A percentile compares a stretch with the other conserved stretches of the same genome.
These are phyloP conservation scores for Takifugu ocellatus DNA, from an alignment of 2,797 vertebrate species.

Conservation along the genomic window DNA sequence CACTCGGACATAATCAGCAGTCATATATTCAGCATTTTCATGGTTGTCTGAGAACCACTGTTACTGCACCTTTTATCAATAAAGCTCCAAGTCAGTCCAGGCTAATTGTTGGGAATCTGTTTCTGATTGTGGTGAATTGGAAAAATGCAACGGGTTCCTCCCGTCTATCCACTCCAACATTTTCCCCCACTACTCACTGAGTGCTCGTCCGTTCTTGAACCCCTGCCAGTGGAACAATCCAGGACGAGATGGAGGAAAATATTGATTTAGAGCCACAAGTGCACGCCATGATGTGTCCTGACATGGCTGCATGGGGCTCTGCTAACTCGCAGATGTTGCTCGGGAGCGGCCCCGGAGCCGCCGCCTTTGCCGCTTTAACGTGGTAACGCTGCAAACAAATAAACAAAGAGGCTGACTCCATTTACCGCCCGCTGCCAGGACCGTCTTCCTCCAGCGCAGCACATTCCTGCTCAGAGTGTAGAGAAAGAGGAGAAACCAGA, in stretches of 20 bases:
- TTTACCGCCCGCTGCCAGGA: constrained; percentile 56
- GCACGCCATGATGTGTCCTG: constrained; percentile 51
- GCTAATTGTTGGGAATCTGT: constrained; percentile 65
- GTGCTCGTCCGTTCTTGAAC: constrained; percentile 64
- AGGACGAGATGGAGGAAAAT: constrained; percentile 62
- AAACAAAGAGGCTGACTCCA: constrained; percentile 46
- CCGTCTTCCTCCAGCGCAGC: constrained; percentile 53
- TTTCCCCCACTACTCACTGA: constrained; percentile 49
- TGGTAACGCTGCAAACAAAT: constrained; percentile 49
- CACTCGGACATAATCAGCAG: constrained; percentile 14
- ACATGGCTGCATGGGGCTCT: constrained; percentile 30
- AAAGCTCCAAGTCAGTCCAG: constrained; percentile 40
- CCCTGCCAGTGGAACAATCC: constrained; percentile 65
- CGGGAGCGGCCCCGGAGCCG: constrained; percentile 42
- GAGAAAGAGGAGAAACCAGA: constrained; percentile 57
- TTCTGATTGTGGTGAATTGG: constrained; percentile 66
- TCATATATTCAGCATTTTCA: constrained; percentile 18
- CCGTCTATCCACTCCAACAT: constrained; percentile 39
- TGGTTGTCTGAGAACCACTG: constrained; percentile 17
- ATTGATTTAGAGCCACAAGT: constrained; percentile 69
- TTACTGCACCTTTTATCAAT: constrained; percentile 36
- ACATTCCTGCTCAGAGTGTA: constrained; percentile 59
- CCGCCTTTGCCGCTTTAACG: constrained; percentile 27
- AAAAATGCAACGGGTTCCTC: constrained; percentile 56
- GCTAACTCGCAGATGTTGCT: constrained; percentile 60